These are phyloP conservation scores for Gavia stellata DNA, from an alignment of 2,113 vertebrate species.

Conservation along the genomic window DNA sequence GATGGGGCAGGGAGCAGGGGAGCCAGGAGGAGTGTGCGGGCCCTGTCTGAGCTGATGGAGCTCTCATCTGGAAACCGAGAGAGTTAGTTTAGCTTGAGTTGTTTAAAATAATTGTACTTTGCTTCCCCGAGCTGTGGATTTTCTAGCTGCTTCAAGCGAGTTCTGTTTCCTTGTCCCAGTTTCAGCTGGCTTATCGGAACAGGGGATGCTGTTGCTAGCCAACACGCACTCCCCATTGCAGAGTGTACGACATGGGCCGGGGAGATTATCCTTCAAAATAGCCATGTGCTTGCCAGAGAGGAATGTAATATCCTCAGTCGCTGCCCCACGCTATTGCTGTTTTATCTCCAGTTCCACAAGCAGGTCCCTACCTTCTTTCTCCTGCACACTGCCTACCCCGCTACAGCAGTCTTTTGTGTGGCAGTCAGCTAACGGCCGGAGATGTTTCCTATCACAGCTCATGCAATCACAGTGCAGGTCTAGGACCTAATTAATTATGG, in stretches of 20 bases:
- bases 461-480: not conserved
- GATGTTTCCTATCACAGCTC: constrained; percentile 12
- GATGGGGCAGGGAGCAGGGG: not conserved
- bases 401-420: constrained; percentile 4
- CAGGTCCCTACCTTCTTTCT: not conserved
- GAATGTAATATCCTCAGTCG: not conserved
- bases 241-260: not conserved
- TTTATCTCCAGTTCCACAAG: constrained; percentile 39
- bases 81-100: constrained; percentile 40
- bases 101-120: constrained; percentile 49
- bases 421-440: not conserved
- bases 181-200: constrained; percentile 21
- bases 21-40: accelerated
- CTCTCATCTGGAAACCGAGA: not conserved
- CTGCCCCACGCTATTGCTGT: not conserved
- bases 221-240: not conserved
- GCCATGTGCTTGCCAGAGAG: not conserved
- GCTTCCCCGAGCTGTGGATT: constrained; percentile 13
- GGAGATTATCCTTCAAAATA: constrained; percentile 24
- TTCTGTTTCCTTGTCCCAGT: constrained; percentile 27
- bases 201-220: not conserved
- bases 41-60: not conserved
- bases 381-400: not conserved
- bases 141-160: not conserved
- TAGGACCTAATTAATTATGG: constrained; percentile 55